These are phyloP conservation scores for Zaprionus ornatus DNA, from an alignment of 1,140 invertebrate species.

Conservation along the genomic window DNA sequence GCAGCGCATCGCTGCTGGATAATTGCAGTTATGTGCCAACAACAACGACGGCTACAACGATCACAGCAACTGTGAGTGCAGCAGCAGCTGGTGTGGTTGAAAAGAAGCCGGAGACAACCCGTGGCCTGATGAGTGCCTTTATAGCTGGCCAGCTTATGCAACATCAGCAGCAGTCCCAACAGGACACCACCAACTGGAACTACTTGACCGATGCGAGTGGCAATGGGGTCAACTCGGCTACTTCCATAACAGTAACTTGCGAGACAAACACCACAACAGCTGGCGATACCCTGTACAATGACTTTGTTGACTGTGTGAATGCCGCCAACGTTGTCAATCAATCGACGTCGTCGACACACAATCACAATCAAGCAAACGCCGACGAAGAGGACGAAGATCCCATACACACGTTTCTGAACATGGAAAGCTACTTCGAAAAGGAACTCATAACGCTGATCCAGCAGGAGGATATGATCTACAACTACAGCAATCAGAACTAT, in stretches of 20 bases:
- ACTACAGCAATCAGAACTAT: conserved; percentile 77
- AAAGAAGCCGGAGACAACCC: conserved; percentile 44
- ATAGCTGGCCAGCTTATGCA: conserved; percentile 59
- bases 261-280: conserved; percentile 48
- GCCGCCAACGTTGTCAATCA: conserved; percentile 29
- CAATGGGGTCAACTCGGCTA: conserved; percentile 27
- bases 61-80: conserved; percentile 8
- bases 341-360: conserved; percentile 17
- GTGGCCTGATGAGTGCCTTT: conserved; percentile 32
- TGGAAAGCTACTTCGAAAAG: conserved; percentile 81
- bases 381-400: conserved; percentile 81
- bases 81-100: conserved; percentile 18
- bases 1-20: conserved; percentile 45
- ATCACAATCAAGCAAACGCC: conserved; percentile 31
- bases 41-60: conserved; percentile 43
- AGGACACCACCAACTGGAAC: conserved; percentile 67
- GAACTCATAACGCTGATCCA: conserved; percentile 74
- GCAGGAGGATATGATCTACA: conserved; percentile 77
- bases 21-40: conserved; percentile 53
- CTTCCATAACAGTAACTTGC: conserved; percentile 52
- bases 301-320: conserved; percentile 70
- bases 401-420: conserved; percentile 78
- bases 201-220: conserved; percentile 65
- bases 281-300: conserved; percentile 68
- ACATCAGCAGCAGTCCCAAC: conserved; percentile 55